These are phyloP conservation scores for Euglossa dilemma DNA, from an alignment of 1,140 invertebrate species.

Conservation along the genomic window DNA sequence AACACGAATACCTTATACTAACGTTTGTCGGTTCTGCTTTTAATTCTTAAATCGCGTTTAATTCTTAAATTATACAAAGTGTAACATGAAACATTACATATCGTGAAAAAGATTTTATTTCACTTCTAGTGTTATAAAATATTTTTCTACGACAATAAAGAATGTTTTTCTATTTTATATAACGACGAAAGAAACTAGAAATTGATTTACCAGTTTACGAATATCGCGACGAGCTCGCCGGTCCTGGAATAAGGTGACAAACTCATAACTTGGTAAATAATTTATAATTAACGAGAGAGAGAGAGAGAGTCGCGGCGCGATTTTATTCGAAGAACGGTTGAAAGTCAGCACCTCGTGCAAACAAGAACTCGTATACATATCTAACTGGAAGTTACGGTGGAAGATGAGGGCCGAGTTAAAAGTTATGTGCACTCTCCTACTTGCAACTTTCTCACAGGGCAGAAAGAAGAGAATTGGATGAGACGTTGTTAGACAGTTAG, in stretches of 20 bases:
- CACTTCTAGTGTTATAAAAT: no score
- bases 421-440: conserved; percentile 38
- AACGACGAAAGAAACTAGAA: no score
- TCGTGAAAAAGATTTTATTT: no score
- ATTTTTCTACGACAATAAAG: no score
- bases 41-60: no score
- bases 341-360: conserved; percentile 46
- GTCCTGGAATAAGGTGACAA: no score
- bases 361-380: conserved; percentile 29
- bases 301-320: background rate
- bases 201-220: background rate
- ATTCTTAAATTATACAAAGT: no score
- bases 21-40: no score
- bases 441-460: conserved; percentile 9
- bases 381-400: conserved; percentile 22
- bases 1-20: no score
- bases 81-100: no score
- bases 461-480: conserved; percentile 4
- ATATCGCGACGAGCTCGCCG: background rate
- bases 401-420: conserved; percentile 37
- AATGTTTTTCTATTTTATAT: no score
- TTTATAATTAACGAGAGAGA: conserved; percentile 21
- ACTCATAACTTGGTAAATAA: background rate
- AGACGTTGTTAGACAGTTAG: conserved; percentile 34
- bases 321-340: conserved; percentile 49